Evolutionary conservation across 2,888 invertebrate genomes (phyloP), one percentile per base, ranked within the genome.

Genomic region (Corythucha ciliata): DNA sequence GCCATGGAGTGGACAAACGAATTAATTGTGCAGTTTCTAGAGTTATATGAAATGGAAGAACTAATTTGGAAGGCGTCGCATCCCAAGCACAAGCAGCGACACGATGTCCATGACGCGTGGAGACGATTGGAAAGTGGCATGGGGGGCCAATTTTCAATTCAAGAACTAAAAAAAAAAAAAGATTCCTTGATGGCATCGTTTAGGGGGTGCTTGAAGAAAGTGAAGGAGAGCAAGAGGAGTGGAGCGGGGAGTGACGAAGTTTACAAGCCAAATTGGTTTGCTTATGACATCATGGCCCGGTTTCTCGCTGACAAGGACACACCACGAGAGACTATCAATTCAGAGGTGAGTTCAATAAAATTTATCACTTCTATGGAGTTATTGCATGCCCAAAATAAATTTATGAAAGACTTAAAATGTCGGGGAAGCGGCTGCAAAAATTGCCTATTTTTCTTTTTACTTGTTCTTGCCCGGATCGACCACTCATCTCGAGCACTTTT

Each of bases 131-230:
- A 27, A 26, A 27, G 2, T 2, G 16, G 26, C 2, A 14, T 42
- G 42, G 14, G 12, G 3, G 26, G 26, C 12, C 3, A 3, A 2
- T 26, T 2, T 3, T 42, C 42, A 42, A 18, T 42, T 12, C 12
- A n/a, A 7, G 42, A 42, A 14, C 26, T 42, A 2, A 42, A 42
- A 18, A 42, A 42, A 18, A 42, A 42, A 16, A 42, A 42, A 42
- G 42, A 42, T 3, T 42, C 42, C 26, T 29, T 42, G 27, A 26
- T 42, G 42, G 42, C 26, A 25, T 42, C 42, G 2, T 42, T 42
- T 18, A 42, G 42, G 29, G 20, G 27, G 5, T 42, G 27, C 26
- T 3, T 14, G 12, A 42, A 20, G 26, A 42, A 16, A 12, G 29
- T 42, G n/a, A 42, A 20, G 26, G 42, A 20, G 2, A 42, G 26